phyloP scores from a whole-genome alignment of 1,140 invertebrate genomes.

The Pantala flavescens region DNA sequence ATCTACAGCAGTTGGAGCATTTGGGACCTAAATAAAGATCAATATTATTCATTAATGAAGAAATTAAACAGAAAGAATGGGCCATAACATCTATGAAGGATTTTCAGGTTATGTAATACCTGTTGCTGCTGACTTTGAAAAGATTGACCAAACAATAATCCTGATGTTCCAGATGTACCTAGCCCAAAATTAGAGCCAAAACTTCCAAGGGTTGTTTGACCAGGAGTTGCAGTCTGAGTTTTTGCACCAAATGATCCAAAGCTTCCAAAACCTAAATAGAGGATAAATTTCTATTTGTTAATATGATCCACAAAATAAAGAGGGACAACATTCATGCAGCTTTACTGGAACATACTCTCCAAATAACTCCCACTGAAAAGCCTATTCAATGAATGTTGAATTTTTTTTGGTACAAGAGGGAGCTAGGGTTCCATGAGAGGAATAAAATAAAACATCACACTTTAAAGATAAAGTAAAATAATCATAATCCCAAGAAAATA shows the following conservation, averaged over 20 bases:
- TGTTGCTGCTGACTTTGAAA: conserved; percentile 35
- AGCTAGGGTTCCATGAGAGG: too few species aligned
- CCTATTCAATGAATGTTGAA: too few species aligned
- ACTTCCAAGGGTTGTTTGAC: conserved; percentile 41
- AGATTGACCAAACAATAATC: conserved; percentile 12
- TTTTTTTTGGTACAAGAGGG: too few species aligned
- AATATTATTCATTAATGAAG: not conserved
- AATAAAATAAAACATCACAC: too few species aligned
- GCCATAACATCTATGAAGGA: not conserved
- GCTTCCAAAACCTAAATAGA: conserved; percentile 22
- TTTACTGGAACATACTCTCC: too few species aligned
- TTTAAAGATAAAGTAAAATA: too few species aligned
- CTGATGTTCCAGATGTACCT: conserved; percentile 1
- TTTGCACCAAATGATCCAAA: conserved; percentile 43
- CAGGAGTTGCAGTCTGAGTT: conserved; percentile 33
- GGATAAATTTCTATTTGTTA: too few species aligned
- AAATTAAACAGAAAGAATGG: conserved; percentile 11
- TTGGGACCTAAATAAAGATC: conserved; percentile 25
- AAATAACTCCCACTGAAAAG: too few species aligned
- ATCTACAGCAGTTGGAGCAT: conserved; percentile 51
- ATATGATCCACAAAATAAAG: too few species aligned
- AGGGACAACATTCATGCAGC: too few species aligned
- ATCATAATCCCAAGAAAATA: too few species aligned
- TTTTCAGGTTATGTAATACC: conserved; percentile 41
- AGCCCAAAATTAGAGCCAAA: conserved; percentile 36